Base-by-base conservation (phyloP, 2,797 vertebrate genomes). In the Phrynocephalus forsythii region DNA sequence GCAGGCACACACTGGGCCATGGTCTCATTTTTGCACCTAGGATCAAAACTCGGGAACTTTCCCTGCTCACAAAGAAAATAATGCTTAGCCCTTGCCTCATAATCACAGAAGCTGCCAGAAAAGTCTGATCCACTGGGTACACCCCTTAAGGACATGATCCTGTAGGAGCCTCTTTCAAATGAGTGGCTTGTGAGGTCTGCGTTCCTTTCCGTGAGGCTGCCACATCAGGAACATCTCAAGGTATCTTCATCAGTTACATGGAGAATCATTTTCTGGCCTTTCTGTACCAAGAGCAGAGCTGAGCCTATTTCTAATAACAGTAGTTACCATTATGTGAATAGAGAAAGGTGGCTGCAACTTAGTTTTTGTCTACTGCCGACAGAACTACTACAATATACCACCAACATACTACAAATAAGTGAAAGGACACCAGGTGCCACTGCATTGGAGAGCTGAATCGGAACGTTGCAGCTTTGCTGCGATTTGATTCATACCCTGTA, bases 1-100 rank as follows among this genome's bases (percentile, higher is more conserved):
- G 85, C 79, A 91, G 13, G 73, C 26, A 82, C 79, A 79, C 15
- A 56, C 50, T 89, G 79, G 87, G n/a, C 26, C 71, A 86, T 22
- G 2, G 15, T 78, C 5, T 26, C 30, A 10, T 67, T 44, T 26
- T 48, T 68, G 28, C 1, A 3, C 6, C 26, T 24, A 1, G n/a
- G 10, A 84, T 30, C 10, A 50, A 6, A 33, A 22, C 63, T 50
- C 9, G 33, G 66, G 10, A 67, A 68, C 33, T 44, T 48, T 67
- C 66, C 48, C 15, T 2, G 10, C 28, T 50, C 44, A n/a, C 68
- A 71, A 44, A 82, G 26, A 67, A 5, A 3, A 52, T 44, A 15
- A 28, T 44, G n/a, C 10, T 71, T 63, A 82, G 33, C 20, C 24
- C 22, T 79, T n/a, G 69, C 7, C 5, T 10, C 8, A 79, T 50